A percentile compares a stretch with the other conserved stretches of the same genome.
These are phyloP conservation scores for Drosophila fuyamai DNA, from an alignment of 1,140 invertebrate species.

Conservation along the genomic window DNA sequence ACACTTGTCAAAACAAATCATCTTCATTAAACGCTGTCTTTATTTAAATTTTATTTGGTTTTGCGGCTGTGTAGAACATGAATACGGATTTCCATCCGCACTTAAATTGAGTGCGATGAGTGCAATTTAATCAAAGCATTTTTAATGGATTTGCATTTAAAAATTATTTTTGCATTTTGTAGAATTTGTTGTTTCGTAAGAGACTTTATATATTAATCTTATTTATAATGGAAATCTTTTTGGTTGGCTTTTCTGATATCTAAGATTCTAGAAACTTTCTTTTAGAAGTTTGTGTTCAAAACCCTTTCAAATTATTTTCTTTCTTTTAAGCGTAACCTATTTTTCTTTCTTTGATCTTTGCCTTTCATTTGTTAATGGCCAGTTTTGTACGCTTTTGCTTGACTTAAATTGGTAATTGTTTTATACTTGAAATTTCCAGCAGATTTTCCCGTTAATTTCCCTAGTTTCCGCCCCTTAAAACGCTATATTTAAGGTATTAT, in stretches of 20 bases:
- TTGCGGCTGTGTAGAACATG: not conserved
- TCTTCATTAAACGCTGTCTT: conserved; percentile 28
- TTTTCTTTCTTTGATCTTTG: not conserved
- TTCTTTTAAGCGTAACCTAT: too few species aligned
- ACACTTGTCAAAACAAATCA: conserved; percentile 61
- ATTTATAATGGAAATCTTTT: too few species aligned
- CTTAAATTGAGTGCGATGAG: conserved; percentile 3
- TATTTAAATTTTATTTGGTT: conserved; percentile 22
- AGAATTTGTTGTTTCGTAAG: not conserved
- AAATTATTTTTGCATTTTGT: not conserved
- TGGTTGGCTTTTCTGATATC: too few species aligned
- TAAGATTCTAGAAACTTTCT: too few species aligned
- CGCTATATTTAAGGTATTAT: conserved; percentile 9
- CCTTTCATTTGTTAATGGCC: not conserved
- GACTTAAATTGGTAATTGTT: not conserved
- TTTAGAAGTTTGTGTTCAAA: too few species aligned
- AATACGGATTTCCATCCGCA: conserved; percentile 2
- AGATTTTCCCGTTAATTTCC: not conserved
- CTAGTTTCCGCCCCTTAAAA: conserved; percentile 6
- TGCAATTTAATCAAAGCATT: conserved; percentile 15
- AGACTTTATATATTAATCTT: too few species aligned
- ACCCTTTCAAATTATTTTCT: too few species aligned
- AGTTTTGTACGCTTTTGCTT: not conserved
- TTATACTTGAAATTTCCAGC: not conserved
- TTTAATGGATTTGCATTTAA: not conserved